Evolutionary conservation across 35 echinoderm and acorn worm genomes (phyloP), one percentile per base, ranked within the genome.

Genomic region (Lytechinus variegatus): DNA sequence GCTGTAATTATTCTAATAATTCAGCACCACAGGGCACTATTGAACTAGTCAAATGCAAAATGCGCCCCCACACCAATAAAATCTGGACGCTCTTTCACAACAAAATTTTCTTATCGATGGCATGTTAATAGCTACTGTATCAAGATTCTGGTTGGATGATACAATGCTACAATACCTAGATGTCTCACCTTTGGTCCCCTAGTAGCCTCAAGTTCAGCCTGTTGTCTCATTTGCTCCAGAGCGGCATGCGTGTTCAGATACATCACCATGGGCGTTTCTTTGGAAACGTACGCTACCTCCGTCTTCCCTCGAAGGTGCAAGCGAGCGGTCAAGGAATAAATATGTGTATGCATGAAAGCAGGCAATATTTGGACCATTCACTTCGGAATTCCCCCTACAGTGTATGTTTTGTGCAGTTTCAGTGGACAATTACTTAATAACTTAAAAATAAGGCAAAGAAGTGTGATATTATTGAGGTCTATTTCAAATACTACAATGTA

Each of bases 161-260:
- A 44, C 33, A 44, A 44, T 44, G 33, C 33, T 44, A 44, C 33
- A 44, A 44, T 1, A 44, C 33, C 33, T 44, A 44, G 33, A 44
- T 2, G 33, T 44, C 33, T 97, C 57, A 99, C 98, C 95, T 96
- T 96, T 71, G 98, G 98, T 86, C 96, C 98, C 95, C 97, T 95
- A 4, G 96, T 99, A 56, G 95, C 97, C 55, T 99, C 98, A 27
- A 92, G 86, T 57, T 98, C 97, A 27, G 98, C 98, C 87, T 99
- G 98, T 71, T 98, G 96, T 86, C 98, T 97, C 98, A 99, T 99
- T 92, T 99, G 98, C 52, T 98, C 97, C 27, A 99, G 92, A 27
- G 98, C 98, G 86, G 98, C 98, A 94, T 99, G 98, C 54, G 98
- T 98, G 95, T 99, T 99, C 53, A 99, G 95, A 93, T 99, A 99